Evolutionary conservation across 2,797 vertebrate species (phyloP).

Genomic region (Channallabes apus): DNA sequence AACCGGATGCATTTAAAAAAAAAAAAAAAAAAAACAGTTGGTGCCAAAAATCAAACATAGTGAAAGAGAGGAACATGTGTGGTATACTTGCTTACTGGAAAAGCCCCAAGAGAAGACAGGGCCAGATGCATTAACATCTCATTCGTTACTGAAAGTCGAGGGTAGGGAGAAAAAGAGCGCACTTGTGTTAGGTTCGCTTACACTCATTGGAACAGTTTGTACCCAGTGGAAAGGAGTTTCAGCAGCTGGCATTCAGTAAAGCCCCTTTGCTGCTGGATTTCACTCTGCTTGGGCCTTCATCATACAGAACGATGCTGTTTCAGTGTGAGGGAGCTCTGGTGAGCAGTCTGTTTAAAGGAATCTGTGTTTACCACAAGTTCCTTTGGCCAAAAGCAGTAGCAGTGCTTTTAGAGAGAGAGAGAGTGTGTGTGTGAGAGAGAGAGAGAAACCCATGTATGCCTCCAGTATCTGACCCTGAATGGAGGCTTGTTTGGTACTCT

Average conservation of each 20-base stretch:
- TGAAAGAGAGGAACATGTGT: slow-evolving; percentile 24
- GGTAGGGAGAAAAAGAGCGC: background rate
- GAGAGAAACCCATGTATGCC: slow-evolving; percentile 61
- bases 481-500: slow-evolving; percentile 60
- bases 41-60: slow-evolving; percentile 32
- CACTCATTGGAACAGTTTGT: slow-evolving; percentile 35
- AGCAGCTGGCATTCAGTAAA: slow-evolving; percentile 57
- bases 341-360: slow-evolving; percentile 53
- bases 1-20: slow-evolving; percentile 62
- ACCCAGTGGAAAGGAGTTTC: slow-evolving; percentile 38
- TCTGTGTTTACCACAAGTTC: slow-evolving; percentile 58
- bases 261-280: slow-evolving; percentile 12
- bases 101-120: background rate
- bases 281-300: slow-evolving; percentile 13
- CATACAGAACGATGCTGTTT: slow-evolving; percentile 37
- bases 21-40: slow-evolving; percentile 49
- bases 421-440: slow-evolving; percentile 48
- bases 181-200: slow-evolving; percentile 46
- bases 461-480: slow-evolving; percentile 67
- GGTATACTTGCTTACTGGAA: slow-evolving; percentile 26
- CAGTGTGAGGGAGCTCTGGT: slow-evolving; percentile 32
- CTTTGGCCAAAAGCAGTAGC: slow-evolving; percentile 61
- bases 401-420: slow-evolving; percentile 63
- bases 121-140: slow-evolving; percentile 50
- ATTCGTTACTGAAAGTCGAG: slow-evolving; percentile 46